These are phyloP conservation scores for Scotopteryx bipunctaria DNA, from an alignment of 2,888 invertebrate genomes.

Conservation along the genomic window DNA sequence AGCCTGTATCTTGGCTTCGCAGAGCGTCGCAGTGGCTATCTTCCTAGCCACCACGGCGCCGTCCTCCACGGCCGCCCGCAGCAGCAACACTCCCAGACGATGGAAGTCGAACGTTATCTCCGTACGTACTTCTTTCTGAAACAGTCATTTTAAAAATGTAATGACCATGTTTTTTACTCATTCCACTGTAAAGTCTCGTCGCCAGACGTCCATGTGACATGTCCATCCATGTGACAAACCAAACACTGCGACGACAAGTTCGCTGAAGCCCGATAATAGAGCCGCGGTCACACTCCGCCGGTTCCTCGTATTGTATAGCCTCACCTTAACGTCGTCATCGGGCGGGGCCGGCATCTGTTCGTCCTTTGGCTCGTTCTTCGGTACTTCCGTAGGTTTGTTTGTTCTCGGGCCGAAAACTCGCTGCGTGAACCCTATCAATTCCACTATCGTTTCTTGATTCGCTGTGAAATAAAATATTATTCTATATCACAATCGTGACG, in stretches of 20 bases:
- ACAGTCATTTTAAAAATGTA: background rate
- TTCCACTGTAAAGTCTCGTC: no score
- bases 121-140: slow-evolving; percentile 80
- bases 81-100: slow-evolving; percentile 92
- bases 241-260: no score
- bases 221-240: no score
- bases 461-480: slow-evolving; percentile 75
- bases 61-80: slow-evolving; percentile 90
- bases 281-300: no score
- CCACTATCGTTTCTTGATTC: slow-evolving; percentile 97
- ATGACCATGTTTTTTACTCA: no score
- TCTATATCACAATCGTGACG: no score
- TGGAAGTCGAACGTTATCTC: slow-evolving; percentile 97
- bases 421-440: slow-evolving; percentile 93
- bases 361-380: slow-evolving; percentile 34
- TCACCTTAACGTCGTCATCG: slow-evolving; percentile 44
- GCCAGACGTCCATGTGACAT: no score
- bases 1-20: slow-evolving; percentile 94
- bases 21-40: slow-evolving; percentile 96
- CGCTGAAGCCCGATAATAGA: no score
- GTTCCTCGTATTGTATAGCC: background rate
- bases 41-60: slow-evolving; percentile 90
- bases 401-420: slow-evolving; percentile 76
- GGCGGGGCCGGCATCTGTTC: slow-evolving; percentile 37
- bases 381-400: slow-evolving; percentile 34